phyloP scores from a whole-genome alignment of 1,140 invertebrate species.

The Tetramorium alpestre region DNA sequence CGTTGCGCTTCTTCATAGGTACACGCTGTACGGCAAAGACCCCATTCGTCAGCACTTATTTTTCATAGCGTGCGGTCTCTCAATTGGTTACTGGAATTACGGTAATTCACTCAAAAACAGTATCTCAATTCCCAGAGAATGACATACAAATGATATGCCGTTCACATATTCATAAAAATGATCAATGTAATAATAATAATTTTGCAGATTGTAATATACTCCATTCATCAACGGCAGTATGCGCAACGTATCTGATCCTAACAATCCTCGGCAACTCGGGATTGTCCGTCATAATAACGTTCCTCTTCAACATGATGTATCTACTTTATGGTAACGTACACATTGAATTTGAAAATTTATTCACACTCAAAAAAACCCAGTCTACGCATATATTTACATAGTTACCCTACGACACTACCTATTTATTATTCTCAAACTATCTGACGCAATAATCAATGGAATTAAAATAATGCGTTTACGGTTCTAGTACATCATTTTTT shows the following conservation, averaged over 20 bases:
- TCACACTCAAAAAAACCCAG: not conserved
- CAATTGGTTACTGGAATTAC: conserved; percentile 93
- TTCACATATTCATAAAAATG: not conserved
- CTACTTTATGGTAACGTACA: conserved; percentile 77
- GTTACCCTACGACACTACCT: not conserved
- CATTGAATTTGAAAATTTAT: not conserved
- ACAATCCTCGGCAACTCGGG: conserved; percentile 87
- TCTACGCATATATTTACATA: not conserved
- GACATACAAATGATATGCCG: not conserved
- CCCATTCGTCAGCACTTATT: conserved; percentile 90
- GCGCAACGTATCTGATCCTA: conserved; percentile 89
- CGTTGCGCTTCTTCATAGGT: conserved; percentile 90
- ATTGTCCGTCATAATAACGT: conserved; percentile 88
- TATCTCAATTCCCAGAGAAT: conserved; percentile 2
- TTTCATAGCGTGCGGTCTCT: conserved; percentile 90
- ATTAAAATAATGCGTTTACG: not conserved
- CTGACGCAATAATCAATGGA: not conserved
- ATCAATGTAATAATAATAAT: not conserved
- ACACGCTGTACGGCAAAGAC: conserved; percentile 86
- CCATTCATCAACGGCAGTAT: conserved; percentile 90
- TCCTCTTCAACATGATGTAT: conserved; percentile 94
- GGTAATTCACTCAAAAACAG: conserved; percentile 84
- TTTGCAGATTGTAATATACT: conserved; percentile 87
- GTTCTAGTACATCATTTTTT: not conserved
- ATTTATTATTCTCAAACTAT: not conserved